phyloP scores from a whole-genome alignment of 2,113 vertebrate species.

The Rhynchomys soricoides region DNA sequence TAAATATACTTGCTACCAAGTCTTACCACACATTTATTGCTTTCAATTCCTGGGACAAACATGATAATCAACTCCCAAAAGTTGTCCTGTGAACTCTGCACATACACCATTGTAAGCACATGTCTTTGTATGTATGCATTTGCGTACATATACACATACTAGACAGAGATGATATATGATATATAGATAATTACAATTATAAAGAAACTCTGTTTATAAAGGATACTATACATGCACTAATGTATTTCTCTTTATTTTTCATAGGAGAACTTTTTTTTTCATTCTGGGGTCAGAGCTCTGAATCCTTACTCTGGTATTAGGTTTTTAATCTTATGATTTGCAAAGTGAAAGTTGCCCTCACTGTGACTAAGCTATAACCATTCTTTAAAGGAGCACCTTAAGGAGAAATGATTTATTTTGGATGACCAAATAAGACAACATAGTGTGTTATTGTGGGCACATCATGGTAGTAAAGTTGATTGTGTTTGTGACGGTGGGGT shows the following conservation, averaged over 20 bases:
- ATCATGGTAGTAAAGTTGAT: too few species aligned
- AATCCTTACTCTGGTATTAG: neutral
- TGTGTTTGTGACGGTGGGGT: too few species aligned
- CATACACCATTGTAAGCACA: neutral
- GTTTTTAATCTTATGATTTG: neutral
- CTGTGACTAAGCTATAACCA: neutral
- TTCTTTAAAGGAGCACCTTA: neutral
- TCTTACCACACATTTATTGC: neutral
- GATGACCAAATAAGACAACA: neutral
- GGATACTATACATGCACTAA: neutral
- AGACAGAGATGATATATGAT: neutral
- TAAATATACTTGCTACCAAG: neutral
- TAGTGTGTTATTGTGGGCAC: neutral
- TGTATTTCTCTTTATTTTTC: neutral
- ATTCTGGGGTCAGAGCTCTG: neutral
- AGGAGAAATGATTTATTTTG: neutral
- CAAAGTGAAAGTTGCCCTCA: neutral
- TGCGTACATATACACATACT: neutral
- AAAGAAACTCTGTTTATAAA: neutral
- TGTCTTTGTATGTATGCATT: neutral
- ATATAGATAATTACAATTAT: neutral
- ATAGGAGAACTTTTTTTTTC: neutral
- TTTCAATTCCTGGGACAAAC: neutral
- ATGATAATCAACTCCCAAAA: neutral
- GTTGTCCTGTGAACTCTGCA: neutral